Base-by-base conservation (phyloP, 2,888 invertebrate genomes). In the Spilosoma lubricipeda region DNA sequence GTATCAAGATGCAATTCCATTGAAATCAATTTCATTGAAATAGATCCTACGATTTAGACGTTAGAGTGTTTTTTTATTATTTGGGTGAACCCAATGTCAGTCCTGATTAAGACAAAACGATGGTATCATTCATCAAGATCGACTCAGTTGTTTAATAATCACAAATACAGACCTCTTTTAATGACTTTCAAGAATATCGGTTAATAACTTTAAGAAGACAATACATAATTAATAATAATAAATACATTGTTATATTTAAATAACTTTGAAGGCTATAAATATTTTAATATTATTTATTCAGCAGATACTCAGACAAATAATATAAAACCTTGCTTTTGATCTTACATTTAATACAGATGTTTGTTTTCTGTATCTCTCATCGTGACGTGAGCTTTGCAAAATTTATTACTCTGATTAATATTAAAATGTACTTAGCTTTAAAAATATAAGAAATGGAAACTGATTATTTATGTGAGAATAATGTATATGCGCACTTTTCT, bases 351-450 rank as follows among this genome's bases (percentile, higher is more conserved):
- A 78, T 77, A 77, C 77, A 77, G 79, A 33, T 90, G 84, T 91
- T 90, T 92, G 79, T 82, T 75, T 75, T 78, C 71, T 82, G 39
- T 89, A 88, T 90, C 89, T 87, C 72, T 77, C 72, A 77, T 76
- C 77, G 78, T 89, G 89, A 89, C 89, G 87, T 86, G 18, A 88
- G 87, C 87, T 85, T 88, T 87, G 88, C 85, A 85, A 56, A 90
- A 93, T 93, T 93, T 93, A 93, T 89, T 85, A 79, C 89, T 77
- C 80, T 84, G 88, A 88, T 90, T 88, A 88, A 75, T 73, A 78
- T n/a, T 23, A 42, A 48, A 33, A 23, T 52, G 48, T 69, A 48
- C 48, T 63, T 18, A 48, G 20, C 30, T 20, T 15, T 72, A 75
- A 72, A 67, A 64, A 65, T 48, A 56, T 39, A 70, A 45, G 33